Base-by-base conservation (phyloP, 2,113 vertebrate species). In the Oreamnos americanus region DNA sequence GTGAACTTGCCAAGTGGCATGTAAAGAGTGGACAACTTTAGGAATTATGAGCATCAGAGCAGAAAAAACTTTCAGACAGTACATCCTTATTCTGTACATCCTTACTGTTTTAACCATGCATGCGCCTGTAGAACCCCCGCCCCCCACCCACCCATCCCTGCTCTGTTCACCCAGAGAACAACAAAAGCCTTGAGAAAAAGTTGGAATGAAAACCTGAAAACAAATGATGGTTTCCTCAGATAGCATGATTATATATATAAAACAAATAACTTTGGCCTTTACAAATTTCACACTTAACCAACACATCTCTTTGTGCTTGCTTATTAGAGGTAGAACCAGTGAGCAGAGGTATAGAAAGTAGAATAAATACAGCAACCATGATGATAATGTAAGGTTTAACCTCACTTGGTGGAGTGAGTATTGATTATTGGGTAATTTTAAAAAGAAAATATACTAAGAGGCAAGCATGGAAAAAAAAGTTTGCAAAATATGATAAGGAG, bases 111-210 rank as follows among this genome's bases (percentile, higher is more conserved):
- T 57, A 87, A 60, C 7, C 43, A 51, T 3, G 16, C 14, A 14
- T 10, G 4, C 0, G 0, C 76, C 5, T 74, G n/a, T 2, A 74
- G 2, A 2, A 30, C 11, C 21, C 6, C 21, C 6, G 19, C 51
- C 51, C 12, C 47, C 47, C 43, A 57, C 26, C 15, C 51, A 58
- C 5, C 60, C 28, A 6, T 1, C 5, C 6, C 45, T 53, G 28
- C 28, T 53, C 9, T 71, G 0, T 55, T 91, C 33, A 76, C 25
- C 16, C 33, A 55, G 51, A 74, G 13, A 82, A 83, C 81, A 92
- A 10, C 3, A 62, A 87, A 45, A 88, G 21, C 33, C 23, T 55
- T 96, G 51, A 62, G 30, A 19, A 62, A 86, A 81, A 13, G 21
- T 78, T 2, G 3, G 28, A 30, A 9, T 60, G n/a, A 85, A 93